These are phyloP conservation scores for Lumbricus terrestris DNA, from an alignment of 2,888 invertebrate genomes.

Conservation along the genomic window DNA sequence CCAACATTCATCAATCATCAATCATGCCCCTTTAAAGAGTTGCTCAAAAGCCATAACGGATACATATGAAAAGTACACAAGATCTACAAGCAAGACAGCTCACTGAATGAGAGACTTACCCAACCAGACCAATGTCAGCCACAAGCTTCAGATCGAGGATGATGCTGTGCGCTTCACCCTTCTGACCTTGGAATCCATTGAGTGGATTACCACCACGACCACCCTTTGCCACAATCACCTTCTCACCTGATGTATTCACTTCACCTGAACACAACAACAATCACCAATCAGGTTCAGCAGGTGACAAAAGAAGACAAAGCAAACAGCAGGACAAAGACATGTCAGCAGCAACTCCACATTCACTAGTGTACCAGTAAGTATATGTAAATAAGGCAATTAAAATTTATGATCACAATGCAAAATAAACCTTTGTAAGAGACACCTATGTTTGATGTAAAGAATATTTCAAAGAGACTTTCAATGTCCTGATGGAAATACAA, in stretches of 20 bases:
- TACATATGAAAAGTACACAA: too few relatives aligned
- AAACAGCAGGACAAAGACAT: neutral
- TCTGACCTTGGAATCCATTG: slow-evolving; percentile 75
- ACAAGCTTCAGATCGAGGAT: slow-evolving; percentile 85
- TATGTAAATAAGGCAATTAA: neutral
- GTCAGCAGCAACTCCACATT: neutral
- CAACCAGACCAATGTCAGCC: slow-evolving; percentile 88
- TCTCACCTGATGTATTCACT: slow-evolving; percentile 48
- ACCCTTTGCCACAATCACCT: slow-evolving; percentile 50
- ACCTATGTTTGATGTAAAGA: neutral
- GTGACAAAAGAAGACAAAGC: neutral
- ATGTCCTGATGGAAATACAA: neutral
- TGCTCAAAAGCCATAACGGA: neutral
- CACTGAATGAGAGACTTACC: slow-evolving; percentile 59
- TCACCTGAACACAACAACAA: slow-evolving; percentile 48
- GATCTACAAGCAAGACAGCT: slow-evolving; percentile 14
- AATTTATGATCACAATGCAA: neutral
- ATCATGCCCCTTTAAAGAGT: neutral
- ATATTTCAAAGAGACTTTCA: neutral
- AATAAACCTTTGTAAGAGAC: neutral
- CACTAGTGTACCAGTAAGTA: neutral
- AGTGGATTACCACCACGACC: slow-evolving; percentile 78
- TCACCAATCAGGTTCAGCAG: neutral
- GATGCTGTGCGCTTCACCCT: slow-evolving; percentile 73
- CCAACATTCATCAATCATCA: neutral